Conservation (phyloP, 2,113 vertebrate genomes). For the Gasterosteus aculeatus region DNA sequence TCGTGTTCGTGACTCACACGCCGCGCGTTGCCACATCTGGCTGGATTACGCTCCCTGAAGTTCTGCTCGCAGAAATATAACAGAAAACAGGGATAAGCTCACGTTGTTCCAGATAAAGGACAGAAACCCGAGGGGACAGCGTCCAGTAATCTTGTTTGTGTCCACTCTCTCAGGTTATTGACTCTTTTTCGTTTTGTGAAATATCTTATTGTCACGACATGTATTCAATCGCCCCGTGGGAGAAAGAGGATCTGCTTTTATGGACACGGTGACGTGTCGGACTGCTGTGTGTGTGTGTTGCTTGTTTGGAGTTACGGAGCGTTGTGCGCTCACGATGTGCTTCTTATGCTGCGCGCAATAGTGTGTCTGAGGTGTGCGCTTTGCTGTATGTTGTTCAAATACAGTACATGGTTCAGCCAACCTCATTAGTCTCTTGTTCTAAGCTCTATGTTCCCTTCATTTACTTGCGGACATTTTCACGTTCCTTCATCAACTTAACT, state of each 20-base stretch:
- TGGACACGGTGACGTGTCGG: neutral
- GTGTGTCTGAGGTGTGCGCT: neutral
- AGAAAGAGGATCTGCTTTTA: neutral
- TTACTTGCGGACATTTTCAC: neutral
- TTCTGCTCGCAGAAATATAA: neutral
- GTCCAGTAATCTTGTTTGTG: neutral
- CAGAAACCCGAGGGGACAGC: neutral
- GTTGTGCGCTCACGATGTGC: neutral
- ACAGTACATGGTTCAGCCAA: constrained; percentile 1
- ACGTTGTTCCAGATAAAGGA: neutral
- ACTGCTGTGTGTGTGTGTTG: neutral
- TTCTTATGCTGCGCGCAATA: neutral
- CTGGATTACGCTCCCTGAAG: neutral
- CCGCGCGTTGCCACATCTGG: neutral
- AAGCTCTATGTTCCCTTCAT: neutral
- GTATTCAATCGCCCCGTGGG: no score
- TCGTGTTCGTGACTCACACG: neutral
- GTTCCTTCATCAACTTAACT: neutral
- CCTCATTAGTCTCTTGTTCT: constrained; percentile 11
- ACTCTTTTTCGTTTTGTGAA: no score
- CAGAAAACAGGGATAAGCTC: neutral
- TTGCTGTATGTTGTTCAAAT: constrained; percentile 12
- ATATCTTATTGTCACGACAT: no score
- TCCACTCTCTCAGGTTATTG: no score
- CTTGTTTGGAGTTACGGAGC: neutral